Percentiles rank a stretch among this genome's conserved stretches.
phyloP scores from a whole-genome alignment of 2,888 invertebrate genomes.

The Biston stratarius region DNA sequence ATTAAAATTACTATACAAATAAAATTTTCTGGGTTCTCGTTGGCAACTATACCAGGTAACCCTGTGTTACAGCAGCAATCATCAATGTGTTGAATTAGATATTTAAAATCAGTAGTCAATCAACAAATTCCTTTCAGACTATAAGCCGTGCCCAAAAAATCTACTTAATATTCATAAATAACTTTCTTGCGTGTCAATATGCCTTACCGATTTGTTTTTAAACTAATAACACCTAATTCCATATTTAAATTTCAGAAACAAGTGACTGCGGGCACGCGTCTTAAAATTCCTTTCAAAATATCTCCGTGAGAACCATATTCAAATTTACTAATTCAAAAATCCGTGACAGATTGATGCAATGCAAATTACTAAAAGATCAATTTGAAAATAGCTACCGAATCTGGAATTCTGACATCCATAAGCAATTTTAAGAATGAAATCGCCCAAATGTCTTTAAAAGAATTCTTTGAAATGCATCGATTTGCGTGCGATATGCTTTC shows the following conservation, averaged over 20 bases:
- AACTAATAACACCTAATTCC: constrained; percentile 4
- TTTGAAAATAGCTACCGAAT: constrained; percentile 37
- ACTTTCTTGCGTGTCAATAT: no score
- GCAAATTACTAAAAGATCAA: constrained; percentile 18
- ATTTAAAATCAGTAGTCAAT: no score
- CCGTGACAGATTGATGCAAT: constrained; percentile 9
- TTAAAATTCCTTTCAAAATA: constrained; percentile 2
- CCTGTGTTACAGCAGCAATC: no score
- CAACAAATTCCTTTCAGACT: no score
- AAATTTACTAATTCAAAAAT: constrained; percentile 17
- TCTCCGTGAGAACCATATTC: constrained; percentile 24
- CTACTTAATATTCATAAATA: no score
- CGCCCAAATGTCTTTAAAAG: constrained; percentile 1
- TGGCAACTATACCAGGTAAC: no score
- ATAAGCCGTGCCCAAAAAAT: no score
- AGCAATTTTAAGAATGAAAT: constrained; percentile 17
- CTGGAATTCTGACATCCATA: constrained; percentile 16
- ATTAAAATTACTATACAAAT: no score
- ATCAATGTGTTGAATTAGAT: no score
- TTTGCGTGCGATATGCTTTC: constrained; percentile 20
- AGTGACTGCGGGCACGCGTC: constrained; percentile 10
- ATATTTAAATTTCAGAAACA: constrained; percentile 14
- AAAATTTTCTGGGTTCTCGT: no score
- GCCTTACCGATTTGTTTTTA: no score
- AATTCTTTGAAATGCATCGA: constrained; percentile 13